Base-by-base conservation (phyloP, 2,888 invertebrate genomes). In the Apamea sordens region DNA sequence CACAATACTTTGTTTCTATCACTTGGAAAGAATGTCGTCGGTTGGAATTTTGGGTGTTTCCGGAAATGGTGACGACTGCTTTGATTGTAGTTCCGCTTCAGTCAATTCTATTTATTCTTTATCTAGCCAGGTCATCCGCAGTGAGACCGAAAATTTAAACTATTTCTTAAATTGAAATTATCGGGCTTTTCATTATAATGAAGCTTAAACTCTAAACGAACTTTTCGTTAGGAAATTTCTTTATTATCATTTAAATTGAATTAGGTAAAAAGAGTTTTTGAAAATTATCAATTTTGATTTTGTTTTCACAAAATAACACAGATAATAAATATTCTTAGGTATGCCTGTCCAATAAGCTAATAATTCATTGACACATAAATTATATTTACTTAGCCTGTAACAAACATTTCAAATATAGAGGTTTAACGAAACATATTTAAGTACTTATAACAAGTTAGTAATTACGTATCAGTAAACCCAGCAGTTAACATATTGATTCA, bases 401-500 rank as follows among this genome's bases (percentile, higher is more conserved):
- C 44, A 63, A 64, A 64, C 47, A 72, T 47, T 69, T 76, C 59
- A 15, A 50, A 77, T 65, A 73, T 41, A 72, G 36, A 69, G 59
- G 53, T 73, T 69, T 67, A 47, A 36, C 50, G 63, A 68, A 72
- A 47, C 41, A 73, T 61, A 61, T 73, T 56, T 73, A 76, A 80
- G 56, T 80, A n/a, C n/a, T 11, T 24, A 67, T 41, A 69, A 69
- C 77, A 69, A 70, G 63, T 76, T 67, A 47, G 79, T 79, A 86
- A 79, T 83, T 83, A 84, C 65, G 61, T 76, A 77, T 86, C 77
- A 85, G 76, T 84, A 80, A 77, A 85, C 65, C 36, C 64, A 63
- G 82, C 63, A 77, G 64, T 84, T 84, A 80, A 74, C 76, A 81
- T 75, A 80, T 78, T 81, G 82, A 87, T 87, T 87, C 78, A 78